Base-by-base conservation (phyloP, 2,888 invertebrate species). In the Epistrophella euchroma region DNA sequence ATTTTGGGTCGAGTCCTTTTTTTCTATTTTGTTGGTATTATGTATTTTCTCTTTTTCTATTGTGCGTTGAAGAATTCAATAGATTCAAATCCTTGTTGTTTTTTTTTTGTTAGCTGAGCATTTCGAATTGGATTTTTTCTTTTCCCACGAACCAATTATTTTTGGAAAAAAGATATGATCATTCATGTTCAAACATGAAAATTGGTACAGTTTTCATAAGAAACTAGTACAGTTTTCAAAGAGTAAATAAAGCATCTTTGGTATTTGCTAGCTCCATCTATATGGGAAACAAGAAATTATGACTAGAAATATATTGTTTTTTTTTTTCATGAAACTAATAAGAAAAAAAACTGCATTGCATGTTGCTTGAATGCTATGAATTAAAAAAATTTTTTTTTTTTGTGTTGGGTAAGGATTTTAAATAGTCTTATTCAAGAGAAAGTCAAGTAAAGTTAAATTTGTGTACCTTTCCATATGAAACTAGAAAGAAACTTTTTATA, bases 71-170 rank as follows among this genome's bases (percentile, higher is more conserved):
- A 58, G n/a, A 55, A 43, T 77, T 77, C 70, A 32, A 52, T 32
- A 70, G 77, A 77, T 70, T 35, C 4, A 17, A 17, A 56, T 56
- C 60, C 6, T 19, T 50, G 62, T 45, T 19, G n/a, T 13, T 75
- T 52, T 19, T 68, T 25, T 56, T 19, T 35, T 13, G 19, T 25
- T 7, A 15, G 28, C 0, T 25, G 17, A 19, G 22, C 2, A 13
- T 60, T 60, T 52, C 13, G 13, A 35, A 68, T 56, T 68, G 0
- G 25, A 52, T 60, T 60, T 62, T 50, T 17, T 17, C 13, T 71
- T 77, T 77, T 77, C 77, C 52, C 77, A 77, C 60, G 77, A 77
- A 58, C 2, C 19, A 22, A 35, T 76, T 58, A 17, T n/a, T 43
- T 47, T 19, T 0, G 17, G 2, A 37, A 50, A 7, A 66, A 15